Evolutionary conservation across 2,888 invertebrate genomes (phyloP).

Genomic region (Teinopalpus imperialis): DNA sequence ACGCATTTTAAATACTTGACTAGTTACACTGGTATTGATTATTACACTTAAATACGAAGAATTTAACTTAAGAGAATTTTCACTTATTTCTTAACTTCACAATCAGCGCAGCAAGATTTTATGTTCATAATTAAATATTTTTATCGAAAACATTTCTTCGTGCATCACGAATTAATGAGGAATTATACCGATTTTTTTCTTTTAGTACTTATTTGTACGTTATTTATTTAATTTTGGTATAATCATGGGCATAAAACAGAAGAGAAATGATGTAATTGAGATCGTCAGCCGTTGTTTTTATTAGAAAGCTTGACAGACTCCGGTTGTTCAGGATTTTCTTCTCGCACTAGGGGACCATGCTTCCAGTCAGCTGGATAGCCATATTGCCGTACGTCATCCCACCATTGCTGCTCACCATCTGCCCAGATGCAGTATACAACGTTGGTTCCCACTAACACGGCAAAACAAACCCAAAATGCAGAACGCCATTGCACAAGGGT

Average conservation of each 20-base stretch:
- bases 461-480: constrained; percentile 88
- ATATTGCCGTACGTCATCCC: constrained; percentile 84
- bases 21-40: constrained; percentile 42
- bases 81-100: too few relatives aligned
- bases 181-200: too few relatives aligned
- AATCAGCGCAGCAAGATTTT: too few relatives aligned
- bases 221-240: too few relatives aligned
- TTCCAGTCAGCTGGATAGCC: constrained; percentile 70
- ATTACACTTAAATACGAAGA: neutral
- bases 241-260: too few relatives aligned
- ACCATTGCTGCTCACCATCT: constrained; percentile 86
- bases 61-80: too few relatives aligned
- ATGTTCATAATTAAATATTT: too few relatives aligned
- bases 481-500: constrained; percentile 75
- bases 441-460: constrained; percentile 83
- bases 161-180: too few relatives aligned
- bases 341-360: constrained; percentile 53
- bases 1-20: constrained; percentile 38
- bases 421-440: constrained; percentile 85
- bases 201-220: too few relatives aligned
- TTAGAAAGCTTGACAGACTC: constrained; percentile 52
- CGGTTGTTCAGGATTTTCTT: constrained; percentile 46
- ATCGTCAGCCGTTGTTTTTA: constrained; percentile 38
- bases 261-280: too few relatives aligned
- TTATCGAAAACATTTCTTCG: too few relatives aligned